Evolutionary conservation across 2,888 invertebrate genomes (phyloP).

Genomic region (Proisotoma minuta): DNA sequence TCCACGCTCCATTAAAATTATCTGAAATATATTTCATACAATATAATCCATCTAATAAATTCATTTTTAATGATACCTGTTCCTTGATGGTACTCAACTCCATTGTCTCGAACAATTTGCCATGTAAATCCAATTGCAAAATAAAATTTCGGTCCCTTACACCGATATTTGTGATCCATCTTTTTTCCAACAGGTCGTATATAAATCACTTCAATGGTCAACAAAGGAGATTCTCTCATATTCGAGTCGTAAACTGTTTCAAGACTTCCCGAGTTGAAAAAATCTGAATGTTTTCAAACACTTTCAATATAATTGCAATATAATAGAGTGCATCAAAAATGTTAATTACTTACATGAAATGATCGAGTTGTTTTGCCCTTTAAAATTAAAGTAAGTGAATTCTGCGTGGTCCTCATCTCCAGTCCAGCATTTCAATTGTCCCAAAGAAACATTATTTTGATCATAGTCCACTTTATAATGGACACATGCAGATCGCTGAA

Average conservation of each 20-base stretch:
- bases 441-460: conserved; percentile 10
- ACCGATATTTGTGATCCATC: background rate
- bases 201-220: background rate
- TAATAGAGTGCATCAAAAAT: too few species aligned
- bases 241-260: too few species aligned
- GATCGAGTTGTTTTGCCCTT: too few species aligned
- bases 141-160: conserved; percentile 27
- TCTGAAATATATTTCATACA: conserved; percentile 10
- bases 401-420: too few species aligned
- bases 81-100: conserved; percentile 15
- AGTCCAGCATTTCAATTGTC: background rate
- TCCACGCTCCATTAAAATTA: conserved; percentile 22
- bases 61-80: too few species aligned
- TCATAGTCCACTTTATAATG: conserved; percentile 5
- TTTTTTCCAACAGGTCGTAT: background rate
- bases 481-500: background rate
- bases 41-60: background rate
- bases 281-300: too few species aligned
- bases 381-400: too few species aligned
- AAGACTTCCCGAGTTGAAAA: too few species aligned
- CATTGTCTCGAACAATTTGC: conserved; percentile 16
- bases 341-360: too few species aligned
- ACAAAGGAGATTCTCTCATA: background rate
- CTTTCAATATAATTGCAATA: too few species aligned
- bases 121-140: conserved; percentile 31